Conservation (phyloP, 1,140 invertebrate genomes). For the Sipha flava region DNA sequence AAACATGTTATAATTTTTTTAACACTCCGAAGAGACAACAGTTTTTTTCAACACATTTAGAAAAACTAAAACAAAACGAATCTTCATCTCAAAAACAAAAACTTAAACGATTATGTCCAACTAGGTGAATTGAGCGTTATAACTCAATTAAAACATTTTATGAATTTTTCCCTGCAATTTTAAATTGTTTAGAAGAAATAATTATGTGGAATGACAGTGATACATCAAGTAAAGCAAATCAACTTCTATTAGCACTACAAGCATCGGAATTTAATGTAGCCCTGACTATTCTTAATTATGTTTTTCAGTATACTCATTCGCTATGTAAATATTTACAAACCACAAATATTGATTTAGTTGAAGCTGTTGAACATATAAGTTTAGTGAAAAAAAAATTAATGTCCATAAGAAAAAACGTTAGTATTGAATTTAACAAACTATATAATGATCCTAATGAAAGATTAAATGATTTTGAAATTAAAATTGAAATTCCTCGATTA, state of each 20-base stretch:
- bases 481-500: not conserved
- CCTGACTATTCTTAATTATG: not conserved
- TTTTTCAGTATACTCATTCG: not conserved
- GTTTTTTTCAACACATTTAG: not conserved
- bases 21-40: constrained; percentile 21
- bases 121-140: not conserved
- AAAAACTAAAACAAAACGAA: not conserved
- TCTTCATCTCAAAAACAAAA: not conserved
- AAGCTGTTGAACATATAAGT: not conserved
- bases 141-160: not conserved
- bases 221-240: not conserved
- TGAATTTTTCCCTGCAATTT: not conserved
- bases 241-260: not conserved
- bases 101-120: not conserved
- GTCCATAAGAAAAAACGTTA: not conserved
- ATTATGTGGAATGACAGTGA: not conserved
- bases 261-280: not conserved
- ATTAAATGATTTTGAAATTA: not conserved
- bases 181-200: not conserved
- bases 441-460: not conserved
- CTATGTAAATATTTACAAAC: not conserved
- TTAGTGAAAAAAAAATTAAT: not conserved
- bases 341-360: not conserved
- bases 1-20: constrained; percentile 34
- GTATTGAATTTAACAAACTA: not conserved